Percentiles rank a stretch among this genome's conserved stretches.
phyloP scores from a whole-genome alignment of 2,113 vertebrate species.

The Vombatus ursinus region DNA sequence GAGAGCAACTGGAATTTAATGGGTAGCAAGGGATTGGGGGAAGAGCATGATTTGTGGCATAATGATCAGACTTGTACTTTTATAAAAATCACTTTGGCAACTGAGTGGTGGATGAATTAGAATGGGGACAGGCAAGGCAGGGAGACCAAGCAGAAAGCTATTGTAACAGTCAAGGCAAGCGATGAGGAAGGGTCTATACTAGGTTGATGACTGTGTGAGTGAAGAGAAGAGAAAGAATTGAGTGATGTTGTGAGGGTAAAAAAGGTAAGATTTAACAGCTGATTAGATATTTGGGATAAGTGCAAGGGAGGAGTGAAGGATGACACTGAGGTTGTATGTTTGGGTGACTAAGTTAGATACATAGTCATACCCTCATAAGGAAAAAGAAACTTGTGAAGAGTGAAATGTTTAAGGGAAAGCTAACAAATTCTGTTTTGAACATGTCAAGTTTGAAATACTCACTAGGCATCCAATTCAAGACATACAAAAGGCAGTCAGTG shows the following conservation, averaged over 20 bases:
- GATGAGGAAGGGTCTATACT: not conserved
- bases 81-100: not conserved
- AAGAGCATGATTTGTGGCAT: not conserved
- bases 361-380: not conserved
- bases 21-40: not conserved
- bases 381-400: not conserved
- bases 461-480: not conserved
- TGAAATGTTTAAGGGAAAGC: not conserved
- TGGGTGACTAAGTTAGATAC: not conserved
- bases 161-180: not conserved
- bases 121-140: not conserved
- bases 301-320: not conserved
- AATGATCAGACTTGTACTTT: not conserved
- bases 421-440: not conserved
- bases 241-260: not conserved
- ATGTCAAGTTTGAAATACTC: not conserved
- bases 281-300: not conserved
- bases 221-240: not conserved
- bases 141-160: not conserved
- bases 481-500: not conserved
- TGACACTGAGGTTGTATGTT: not conserved
- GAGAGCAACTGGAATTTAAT: not conserved
- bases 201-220: not conserved
- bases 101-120: not conserved
- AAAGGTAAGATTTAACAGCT: not conserved